Evolutionary conservation across 2,113 vertebrate genomes (phyloP).

Genomic region (Indicator indicator): DNA sequence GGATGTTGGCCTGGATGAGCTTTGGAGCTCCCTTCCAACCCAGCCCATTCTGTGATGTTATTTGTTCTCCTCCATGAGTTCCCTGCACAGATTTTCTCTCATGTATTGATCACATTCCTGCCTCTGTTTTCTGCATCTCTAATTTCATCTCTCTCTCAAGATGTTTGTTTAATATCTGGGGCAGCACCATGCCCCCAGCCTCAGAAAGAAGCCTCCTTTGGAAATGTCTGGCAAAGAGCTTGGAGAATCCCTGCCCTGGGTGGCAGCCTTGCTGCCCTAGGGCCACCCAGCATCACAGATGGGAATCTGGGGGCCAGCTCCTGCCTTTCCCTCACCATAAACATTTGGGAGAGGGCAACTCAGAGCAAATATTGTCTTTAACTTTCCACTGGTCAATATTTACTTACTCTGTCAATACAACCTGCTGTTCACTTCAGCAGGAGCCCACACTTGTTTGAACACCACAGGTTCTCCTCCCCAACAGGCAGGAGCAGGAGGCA

Average conservation of each 20-base stretch:
- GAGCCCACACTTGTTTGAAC: not conserved
- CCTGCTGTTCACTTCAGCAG: not conserved
- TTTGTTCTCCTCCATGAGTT: not conserved
- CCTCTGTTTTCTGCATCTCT: not conserved
- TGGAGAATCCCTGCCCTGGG: not conserved
- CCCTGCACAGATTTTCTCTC: not conserved
- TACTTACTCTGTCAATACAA: constrained; percentile 39
- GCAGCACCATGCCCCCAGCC: not conserved
- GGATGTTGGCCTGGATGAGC: too few relatives aligned
- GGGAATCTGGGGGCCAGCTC: not conserved
- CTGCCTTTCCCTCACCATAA: not conserved
- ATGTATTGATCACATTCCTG: not conserved
- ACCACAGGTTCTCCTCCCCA: not conserved
- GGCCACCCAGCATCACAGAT: not conserved
- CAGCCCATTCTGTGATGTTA: not conserved
- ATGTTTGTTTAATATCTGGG: not conserved
- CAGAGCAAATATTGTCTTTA: constrained; percentile 43
- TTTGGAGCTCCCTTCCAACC: too few relatives aligned
- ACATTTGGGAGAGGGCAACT: constrained; percentile 19
- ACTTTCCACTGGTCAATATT: constrained; percentile 54
- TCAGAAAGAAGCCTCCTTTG: not conserved
- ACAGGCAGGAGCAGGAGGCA: not conserved
- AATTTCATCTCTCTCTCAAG: not conserved
- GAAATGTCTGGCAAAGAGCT: not conserved
- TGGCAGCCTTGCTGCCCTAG: not conserved